Evolutionary conservation across 2,113 vertebrate species (phyloP).

Genomic region (Ictalurus furcatus): DNA sequence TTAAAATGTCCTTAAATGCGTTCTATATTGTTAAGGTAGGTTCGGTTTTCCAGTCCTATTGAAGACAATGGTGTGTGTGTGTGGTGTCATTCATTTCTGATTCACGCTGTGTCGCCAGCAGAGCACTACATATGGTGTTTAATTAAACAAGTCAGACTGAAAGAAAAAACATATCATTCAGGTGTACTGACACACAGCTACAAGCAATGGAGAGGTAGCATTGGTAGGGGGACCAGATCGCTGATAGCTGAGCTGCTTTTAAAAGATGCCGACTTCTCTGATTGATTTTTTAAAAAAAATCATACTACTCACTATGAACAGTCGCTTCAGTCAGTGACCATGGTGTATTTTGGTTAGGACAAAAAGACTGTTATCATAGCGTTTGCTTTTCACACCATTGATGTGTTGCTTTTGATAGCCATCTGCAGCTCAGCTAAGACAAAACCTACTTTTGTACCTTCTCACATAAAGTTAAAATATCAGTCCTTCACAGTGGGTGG

Average conservation of each 20-base stretch:
- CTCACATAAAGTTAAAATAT: neutral
- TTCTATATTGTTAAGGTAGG: neutral
- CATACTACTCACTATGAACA: neutral
- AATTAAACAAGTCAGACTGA: neutral
- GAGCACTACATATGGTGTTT: neutral
- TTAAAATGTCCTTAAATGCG: neutral
- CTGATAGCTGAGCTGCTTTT: neutral
- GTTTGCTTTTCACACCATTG: neutral
- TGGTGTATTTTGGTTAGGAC: neutral
- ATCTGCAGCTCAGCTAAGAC: neutral
- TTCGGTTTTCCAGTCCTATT: neutral
- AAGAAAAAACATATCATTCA: neutral
- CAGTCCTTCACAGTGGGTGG: neutral
- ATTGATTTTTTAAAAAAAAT: neutral
- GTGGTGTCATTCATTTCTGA: neutral
- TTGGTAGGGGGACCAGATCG: neutral
- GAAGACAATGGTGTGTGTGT: neutral
- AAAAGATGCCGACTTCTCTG: neutral
- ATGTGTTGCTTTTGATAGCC: neutral
- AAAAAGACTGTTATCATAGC: neutral
- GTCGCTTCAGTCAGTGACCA: neutral
- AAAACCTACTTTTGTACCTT: neutral
- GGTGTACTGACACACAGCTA: neutral
- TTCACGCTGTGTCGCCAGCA: neutral
- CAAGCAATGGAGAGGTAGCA: neutral